These are phyloP conservation scores for Nephrotoma appendiculata DNA, from an alignment of 2,888 invertebrate genomes.

Conservation along the genomic window DNA sequence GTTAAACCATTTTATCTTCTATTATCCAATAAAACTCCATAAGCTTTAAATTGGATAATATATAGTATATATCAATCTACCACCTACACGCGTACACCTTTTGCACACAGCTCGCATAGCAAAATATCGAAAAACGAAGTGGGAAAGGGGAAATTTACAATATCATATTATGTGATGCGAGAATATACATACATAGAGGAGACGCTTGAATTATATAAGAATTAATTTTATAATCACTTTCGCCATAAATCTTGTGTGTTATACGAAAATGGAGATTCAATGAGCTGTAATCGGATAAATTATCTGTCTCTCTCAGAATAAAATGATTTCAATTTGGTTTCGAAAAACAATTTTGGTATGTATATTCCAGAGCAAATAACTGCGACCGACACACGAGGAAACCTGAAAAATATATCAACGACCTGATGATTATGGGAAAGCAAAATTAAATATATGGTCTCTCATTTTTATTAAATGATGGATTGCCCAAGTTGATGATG, in stretches of 20 bases:
- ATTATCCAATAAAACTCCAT: neutral
- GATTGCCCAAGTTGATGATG: neutral
- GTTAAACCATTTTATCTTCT: neutral
- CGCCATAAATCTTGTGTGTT: neutral
- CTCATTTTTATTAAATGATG: neutral
- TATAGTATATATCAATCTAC: neutral
- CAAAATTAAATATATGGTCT: neutral
- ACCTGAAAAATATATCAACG: neutral
- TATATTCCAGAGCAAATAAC: neutral
- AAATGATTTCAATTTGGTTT: neutral
- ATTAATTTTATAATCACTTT: neutral
- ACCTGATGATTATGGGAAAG: neutral
- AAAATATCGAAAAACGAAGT: neutral
- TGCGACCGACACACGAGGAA: neutral
- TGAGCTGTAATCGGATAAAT: neutral
- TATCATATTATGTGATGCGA: neutral
- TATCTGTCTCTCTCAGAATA: neutral
- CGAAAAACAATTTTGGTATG: neutral
- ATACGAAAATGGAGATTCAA: neutral
- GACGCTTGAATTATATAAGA: neutral
- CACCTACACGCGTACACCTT: neutral
- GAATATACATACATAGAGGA: neutral
- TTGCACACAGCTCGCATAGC: neutral
- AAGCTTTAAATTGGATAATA: neutral
- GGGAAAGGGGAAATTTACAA: neutral